phyloP scores from a whole-genome alignment of 2,797 vertebrate genomes.

The Hozukius guyotensis region DNA sequence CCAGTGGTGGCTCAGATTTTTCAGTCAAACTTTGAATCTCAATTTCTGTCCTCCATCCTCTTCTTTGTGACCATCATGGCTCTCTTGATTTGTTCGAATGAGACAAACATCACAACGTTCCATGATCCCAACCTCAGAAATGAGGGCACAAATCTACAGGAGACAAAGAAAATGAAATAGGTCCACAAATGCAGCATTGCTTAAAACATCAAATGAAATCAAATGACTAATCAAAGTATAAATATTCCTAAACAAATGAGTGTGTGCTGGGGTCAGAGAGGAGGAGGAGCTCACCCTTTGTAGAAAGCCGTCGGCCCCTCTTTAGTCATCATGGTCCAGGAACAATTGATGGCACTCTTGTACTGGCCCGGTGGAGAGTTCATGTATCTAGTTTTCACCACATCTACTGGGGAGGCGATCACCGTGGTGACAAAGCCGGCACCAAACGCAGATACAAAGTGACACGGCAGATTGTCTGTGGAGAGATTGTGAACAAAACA shows the following conservation, averaged over 20 bases:
- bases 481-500: neutral
- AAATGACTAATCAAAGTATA: neutral
- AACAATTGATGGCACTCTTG: constrained; percentile 84
- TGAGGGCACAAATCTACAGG: constrained; percentile 86
- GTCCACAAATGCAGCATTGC: neutral
- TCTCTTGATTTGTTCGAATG: constrained; percentile 90
- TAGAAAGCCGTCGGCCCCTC: constrained; percentile 90
- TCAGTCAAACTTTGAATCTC: constrained; percentile 4
- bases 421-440: constrained; percentile 90
- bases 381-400: constrained; percentile 93
- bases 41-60: constrained; percentile 73
- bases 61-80: constrained; percentile 87
- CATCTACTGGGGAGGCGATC: constrained; percentile 90
- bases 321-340: constrained; percentile 88
- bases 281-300: constrained; percentile 84
- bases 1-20: neutral
- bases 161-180: neutral
- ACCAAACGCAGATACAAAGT: constrained; percentile 88
- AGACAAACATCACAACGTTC: constrained; percentile 92
- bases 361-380: constrained; percentile 90
- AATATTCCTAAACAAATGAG: neutral
- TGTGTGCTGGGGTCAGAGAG: neutral
- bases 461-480: constrained; percentile 89
- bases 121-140: constrained; percentile 90
- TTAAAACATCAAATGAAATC: neutral